These are phyloP conservation scores for Erpornis zantholeuca DNA, from an alignment of 2,113 vertebrate genomes.

Conservation along the genomic window DNA sequence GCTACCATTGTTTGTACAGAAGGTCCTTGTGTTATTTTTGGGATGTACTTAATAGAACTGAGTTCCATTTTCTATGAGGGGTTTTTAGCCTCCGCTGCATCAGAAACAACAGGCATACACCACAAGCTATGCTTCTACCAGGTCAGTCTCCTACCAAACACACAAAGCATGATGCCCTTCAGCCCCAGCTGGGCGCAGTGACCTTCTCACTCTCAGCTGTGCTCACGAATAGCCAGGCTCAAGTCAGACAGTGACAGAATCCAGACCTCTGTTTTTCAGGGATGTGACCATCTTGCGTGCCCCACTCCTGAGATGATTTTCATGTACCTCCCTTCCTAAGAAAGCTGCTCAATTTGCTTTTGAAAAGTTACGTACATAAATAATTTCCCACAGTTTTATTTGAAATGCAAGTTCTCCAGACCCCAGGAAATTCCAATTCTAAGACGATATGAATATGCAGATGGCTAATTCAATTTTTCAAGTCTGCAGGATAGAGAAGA, in stretches of 20 bases:
- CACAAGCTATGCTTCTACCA: neutral
- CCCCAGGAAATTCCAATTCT: neutral
- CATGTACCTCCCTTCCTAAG: neutral
- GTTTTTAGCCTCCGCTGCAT: neutral
- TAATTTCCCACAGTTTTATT: neutral
- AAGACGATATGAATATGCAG: neutral
- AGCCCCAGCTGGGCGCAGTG: neutral
- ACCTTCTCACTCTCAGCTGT: neutral
- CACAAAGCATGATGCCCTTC: neutral
- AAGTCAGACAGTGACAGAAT: accelerated
- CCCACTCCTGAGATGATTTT: neutral
- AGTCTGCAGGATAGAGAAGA: neutral
- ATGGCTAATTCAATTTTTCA: neutral
- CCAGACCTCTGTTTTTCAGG: neutral
- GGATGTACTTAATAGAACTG: neutral
- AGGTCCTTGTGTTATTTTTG: neutral
- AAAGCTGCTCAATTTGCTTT: neutral
- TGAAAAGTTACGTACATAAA: neutral
- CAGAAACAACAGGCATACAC: neutral
- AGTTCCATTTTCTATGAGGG: neutral
- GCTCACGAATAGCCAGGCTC: accelerated
- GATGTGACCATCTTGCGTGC: neutral
- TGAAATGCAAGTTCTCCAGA: neutral
- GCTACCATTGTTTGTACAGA: neutral
- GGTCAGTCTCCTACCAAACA: neutral